Conservation (phyloP, 2,888 invertebrate species). For the Ligdia adustata region DNA sequence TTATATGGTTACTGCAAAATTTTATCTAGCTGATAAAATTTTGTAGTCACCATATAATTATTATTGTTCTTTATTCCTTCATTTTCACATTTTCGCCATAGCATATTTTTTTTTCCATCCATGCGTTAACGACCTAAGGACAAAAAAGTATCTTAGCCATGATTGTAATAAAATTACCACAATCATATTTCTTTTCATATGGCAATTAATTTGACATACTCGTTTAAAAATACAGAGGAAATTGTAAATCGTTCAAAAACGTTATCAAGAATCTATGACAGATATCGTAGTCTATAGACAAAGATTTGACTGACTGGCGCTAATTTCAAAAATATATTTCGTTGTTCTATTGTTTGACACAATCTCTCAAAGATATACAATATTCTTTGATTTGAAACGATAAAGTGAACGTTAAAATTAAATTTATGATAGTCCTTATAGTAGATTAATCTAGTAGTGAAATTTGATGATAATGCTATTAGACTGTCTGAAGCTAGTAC, state of each 20-base stretch:
- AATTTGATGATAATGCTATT: constrained; percentile 47
- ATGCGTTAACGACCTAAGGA: too few species aligned
- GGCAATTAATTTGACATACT: neutral
- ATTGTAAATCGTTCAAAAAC: constrained; percentile 1
- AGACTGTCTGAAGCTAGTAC: constrained; percentile 49
- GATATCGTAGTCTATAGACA: constrained; percentile 22
- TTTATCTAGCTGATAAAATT: too few species aligned
- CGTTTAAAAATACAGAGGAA: neutral
- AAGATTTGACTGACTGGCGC: constrained; percentile 36
- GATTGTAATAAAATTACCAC: neutral
- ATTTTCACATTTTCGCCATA: too few species aligned
- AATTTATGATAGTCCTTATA: too few species aligned
- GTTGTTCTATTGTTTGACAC: constrained; percentile 46
- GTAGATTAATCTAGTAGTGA: neutral
- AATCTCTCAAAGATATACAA: constrained; percentile 8
- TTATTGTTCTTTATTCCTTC: too few species aligned
- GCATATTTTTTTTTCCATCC: too few species aligned
- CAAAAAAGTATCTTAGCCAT: too few species aligned
- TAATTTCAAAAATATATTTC: constrained; percentile 46
- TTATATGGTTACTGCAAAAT: too few species aligned
- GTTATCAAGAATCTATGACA: neutral
- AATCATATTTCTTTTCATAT: neutral
- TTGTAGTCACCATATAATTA: too few species aligned
- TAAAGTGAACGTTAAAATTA: constrained; percentile 29
- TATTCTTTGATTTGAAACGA: constrained; percentile 17